Evolutionary conservation across 2,888 invertebrate species (phyloP), one percentile per base, ranked within the genome.

Genomic region (Drosophila formosana): DNA sequence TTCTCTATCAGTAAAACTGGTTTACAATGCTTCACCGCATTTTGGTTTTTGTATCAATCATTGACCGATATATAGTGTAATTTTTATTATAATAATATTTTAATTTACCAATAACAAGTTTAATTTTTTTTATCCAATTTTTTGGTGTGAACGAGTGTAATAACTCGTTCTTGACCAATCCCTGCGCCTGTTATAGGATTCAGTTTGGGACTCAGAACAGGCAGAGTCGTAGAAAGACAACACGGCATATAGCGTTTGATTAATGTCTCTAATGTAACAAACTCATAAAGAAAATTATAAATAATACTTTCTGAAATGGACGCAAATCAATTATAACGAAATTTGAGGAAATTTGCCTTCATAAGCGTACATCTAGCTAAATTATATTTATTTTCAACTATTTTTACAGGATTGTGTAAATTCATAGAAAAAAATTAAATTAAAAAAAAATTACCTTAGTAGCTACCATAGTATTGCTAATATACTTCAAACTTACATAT

Each of bases 351-450:
- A 56, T 51, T 78, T 74, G 75, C 79, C 75, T 78, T 68, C 69
- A 65, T 61, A 75, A 73, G 79, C 79, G 71, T 84, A 89, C 80
- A 82, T 81, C 89, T 89, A 84, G 88, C 88, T 89, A 89, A 88
- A 77, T 85, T 68, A 70, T 81, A 73, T 84, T 89, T 84, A 89
- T 88, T 85, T 89, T 77, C 77, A 88, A 89, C 89, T 84, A 88
- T 88, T 84, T 89, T 89, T 84, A 84, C 84, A 84, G 72, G 79
- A 88, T 84, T 76, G 56, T 80, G 80, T 79, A 78, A 84, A 77
- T 81, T 84, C 72, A 75, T 87, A 88, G 71, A 87, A 87, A 84
- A 75, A 80, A 77, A 39, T 39, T 55, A 18, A 65, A 56, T 50
- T 39, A 72, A 87, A 77, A 82, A 85, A 83, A 84, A 72, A 65